Evolutionary conservation across 2,797 vertebrate genomes (phyloP).

Genomic region (Acrocephalus scirpaceus): DNA sequence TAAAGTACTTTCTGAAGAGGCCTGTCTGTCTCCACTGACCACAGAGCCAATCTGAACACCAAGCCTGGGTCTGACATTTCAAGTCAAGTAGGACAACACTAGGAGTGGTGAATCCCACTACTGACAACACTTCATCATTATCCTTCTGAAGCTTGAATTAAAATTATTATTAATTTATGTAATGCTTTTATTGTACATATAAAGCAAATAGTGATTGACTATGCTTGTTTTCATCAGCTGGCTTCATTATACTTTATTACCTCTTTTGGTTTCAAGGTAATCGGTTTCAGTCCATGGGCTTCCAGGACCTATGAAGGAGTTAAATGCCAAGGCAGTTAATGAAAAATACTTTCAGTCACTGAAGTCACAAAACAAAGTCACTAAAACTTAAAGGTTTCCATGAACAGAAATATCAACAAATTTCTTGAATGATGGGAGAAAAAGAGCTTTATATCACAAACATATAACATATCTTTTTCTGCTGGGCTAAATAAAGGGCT

Average conservation of each 20-base stretch:
- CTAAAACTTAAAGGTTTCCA: neutral
- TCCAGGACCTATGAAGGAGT: conserved; percentile 86
- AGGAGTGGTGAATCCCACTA: neutral
- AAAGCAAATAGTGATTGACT: neutral
- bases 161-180: neutral
- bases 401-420: neutral
- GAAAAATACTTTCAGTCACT: neutral
- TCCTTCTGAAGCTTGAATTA: neutral
- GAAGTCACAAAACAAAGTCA: neutral
- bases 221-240: neutral
- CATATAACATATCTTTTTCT: neutral
- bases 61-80: neutral
- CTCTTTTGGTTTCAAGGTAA: conserved; percentile 95
- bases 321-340: neutral
- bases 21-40: neutral
- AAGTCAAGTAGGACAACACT: neutral
- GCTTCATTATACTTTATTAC: conserved; percentile 75
- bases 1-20: neutral
- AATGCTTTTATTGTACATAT: neutral
- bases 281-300: conserved; percentile 92
- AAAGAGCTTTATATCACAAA: neutral
- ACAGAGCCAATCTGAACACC: neutral
- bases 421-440: neutral
- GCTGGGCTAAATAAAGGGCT: neutral
- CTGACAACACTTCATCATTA: neutral